phyloP scores from a whole-genome alignment of 1,140 invertebrate species.

The Drosophila paulistorum region DNA sequence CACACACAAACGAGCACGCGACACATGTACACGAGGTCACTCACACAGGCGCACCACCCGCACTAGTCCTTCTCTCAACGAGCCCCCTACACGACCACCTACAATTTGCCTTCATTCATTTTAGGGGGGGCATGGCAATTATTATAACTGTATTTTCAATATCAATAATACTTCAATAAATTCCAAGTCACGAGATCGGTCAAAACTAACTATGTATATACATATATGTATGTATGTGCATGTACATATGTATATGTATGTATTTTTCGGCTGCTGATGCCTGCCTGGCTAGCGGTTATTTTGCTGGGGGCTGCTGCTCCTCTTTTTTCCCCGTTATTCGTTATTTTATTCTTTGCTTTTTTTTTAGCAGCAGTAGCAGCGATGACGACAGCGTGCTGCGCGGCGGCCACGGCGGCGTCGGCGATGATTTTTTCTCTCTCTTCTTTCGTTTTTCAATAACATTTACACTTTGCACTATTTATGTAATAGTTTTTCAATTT shows the following conservation, averaged over 20 bases:
- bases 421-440: conserved; percentile 59
- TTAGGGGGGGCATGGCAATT: conserved; percentile 40
- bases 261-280: conserved; percentile 37
- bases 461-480: conserved; percentile 80
- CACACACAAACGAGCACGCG: conserved; percentile 61
- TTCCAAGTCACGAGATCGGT: conserved; percentile 60
- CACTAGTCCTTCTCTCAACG: conserved; percentile 24
- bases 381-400: conserved; percentile 73
- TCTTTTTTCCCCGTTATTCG: conserved; percentile 48
- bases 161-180: conserved; percentile 57
- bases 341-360: conserved; percentile 41
- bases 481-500: conserved; percentile 78
- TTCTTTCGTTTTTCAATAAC: conserved; percentile 69
- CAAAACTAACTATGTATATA: conserved; percentile 37
- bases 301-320: conserved; percentile 38
- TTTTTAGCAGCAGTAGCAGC: conserved; percentile 39
- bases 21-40: conserved; percentile 75
- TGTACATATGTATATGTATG: conserved; percentile 20
- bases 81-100: conserved; percentile 21
- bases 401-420: conserved; percentile 73
- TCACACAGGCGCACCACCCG: conserved; percentile 61
- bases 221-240: not conserved
- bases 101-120: not conserved
- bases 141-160: conserved; percentile 75
- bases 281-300: conserved; percentile 24